Evolutionary conservation across 2,888 invertebrate genomes (phyloP).

Genomic region (Allacma fusca): DNA sequence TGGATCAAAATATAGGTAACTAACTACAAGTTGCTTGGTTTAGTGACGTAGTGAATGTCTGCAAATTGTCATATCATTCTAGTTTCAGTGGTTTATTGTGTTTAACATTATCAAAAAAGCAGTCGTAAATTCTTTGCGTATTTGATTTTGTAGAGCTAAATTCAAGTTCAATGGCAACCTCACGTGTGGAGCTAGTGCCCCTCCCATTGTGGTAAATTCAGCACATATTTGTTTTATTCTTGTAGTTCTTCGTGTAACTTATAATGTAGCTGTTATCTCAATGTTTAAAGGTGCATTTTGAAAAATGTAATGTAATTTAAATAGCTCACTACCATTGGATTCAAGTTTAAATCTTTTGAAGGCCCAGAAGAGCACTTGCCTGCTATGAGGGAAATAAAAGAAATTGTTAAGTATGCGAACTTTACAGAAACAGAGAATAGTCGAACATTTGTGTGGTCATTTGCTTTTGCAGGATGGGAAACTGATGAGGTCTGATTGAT

Average conservation of each 20-base stretch:
- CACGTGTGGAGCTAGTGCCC: conserved; percentile 71
- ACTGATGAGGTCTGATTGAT: conserved; percentile 74
- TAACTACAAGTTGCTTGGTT: too few relatives aligned
- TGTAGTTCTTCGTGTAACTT: too few relatives aligned
- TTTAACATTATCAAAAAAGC: too few relatives aligned
- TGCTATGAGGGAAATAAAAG: conserved; percentile 74
- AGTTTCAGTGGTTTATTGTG: too few relatives aligned
- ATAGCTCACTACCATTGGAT: conserved; percentile 71
- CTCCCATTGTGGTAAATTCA: conserved; percentile 68
- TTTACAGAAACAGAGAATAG: conserved; percentile 71
- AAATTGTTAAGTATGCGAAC: conserved; percentile 69
- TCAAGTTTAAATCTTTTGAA: conserved; percentile 68
- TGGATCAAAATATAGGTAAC: conserved; percentile 71
- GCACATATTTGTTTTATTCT: too few relatives aligned
- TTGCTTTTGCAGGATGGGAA: conserved; percentile 77
- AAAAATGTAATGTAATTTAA: too few relatives aligned
- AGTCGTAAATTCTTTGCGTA: too few relatives aligned
- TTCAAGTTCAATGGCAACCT: conserved; percentile 72
- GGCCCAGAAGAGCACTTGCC: conserved; percentile 76
- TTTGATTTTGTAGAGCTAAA: conserved; percentile 66
- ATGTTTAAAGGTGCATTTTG: too few relatives aligned
- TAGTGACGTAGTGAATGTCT: too few relatives aligned
- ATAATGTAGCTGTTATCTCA: too few relatives aligned
- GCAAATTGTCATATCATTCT: too few relatives aligned
- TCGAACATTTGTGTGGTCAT: conserved; percentile 76